Base-by-base conservation (phyloP, 2,888 invertebrate genomes). In the Ectobius pallidus region DNA sequence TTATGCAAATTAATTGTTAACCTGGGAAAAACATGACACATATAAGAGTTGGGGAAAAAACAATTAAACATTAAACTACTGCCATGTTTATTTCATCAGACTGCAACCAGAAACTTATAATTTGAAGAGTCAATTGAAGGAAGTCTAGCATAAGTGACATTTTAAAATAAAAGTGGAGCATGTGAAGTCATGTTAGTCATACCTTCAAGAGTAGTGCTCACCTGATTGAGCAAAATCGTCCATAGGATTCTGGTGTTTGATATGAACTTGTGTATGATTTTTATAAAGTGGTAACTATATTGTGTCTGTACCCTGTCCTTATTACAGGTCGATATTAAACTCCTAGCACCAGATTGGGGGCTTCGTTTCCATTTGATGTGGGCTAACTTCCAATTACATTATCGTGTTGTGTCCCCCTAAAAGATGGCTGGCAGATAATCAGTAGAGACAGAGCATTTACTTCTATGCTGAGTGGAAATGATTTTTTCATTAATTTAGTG, bases 291-390 rank as follows among this genome's bases (percentile, higher is more conserved):
- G 46, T 68, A 25, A 46, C 30, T 62, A 71, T 22, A 72, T 72
- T 61, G 58, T 69, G 44, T 68, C 55, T 72, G 72, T 72, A 55
- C 67, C 55, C 52, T 69, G 72, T 81, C 82, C 83, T 81, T 81
- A 83, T 84, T 84, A 82, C 84, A 83, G 84, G 84, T 83, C 84
- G 83, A 80, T 84, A 83, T 83, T 83, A 75, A 67, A 68, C 70
- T 32, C 30, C 67, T 61, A 69, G 71, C 65, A 49, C 67, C 58
- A 42, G 42, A 49, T 58, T 27, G 32, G 70, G 52, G 72, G 62
- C 58, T 39, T 30, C 58, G 52, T 49, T 58, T 63, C 42, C 70
- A 69, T 39, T 42, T 46, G 58, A 42, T 52, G 65, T 46, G 39
- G 49, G 32, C 68, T 71, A 52, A 55, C 65, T 67, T 52, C 70